Evolutionary conservation across 2,113 vertebrate species (phyloP).

Genomic region (Pelmatolapia mariae): DNA sequence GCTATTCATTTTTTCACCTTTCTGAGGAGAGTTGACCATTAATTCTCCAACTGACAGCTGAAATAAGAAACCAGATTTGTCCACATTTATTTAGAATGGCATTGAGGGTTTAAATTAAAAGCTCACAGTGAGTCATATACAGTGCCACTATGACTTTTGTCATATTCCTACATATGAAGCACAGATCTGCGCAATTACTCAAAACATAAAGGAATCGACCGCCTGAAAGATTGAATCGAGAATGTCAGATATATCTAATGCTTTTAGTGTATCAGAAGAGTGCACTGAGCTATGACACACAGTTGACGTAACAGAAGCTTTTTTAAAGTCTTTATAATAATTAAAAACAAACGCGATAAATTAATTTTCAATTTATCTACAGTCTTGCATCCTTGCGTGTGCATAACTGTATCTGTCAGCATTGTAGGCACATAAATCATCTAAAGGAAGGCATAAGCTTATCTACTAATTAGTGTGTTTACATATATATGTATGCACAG

Average conservation of each 20-base stretch:
- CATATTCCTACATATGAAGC: not conserved
- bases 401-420: constrained; percentile 17
- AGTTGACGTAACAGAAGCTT: not conserved
- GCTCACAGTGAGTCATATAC: not conserved
- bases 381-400: not conserved
- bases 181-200: not conserved
- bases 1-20: not conserved
- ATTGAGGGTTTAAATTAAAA: not conserved
- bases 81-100: not conserved
- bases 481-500: not conserved
- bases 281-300: not conserved
- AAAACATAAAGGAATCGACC: not conserved
- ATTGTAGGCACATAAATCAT: constrained; percentile 10
- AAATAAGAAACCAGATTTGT: not conserved
- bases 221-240: not conserved
- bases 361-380: not conserved
- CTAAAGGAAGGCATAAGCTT: constrained; percentile 23
- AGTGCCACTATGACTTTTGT: not conserved
- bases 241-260: not conserved
- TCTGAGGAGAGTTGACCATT: not conserved
- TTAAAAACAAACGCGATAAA: not conserved
- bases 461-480: constrained; percentile 19
- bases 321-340: rapidly evolving
- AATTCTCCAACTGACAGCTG: rapidly evolving
- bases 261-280: not conserved